Conservation (phyloP, 2,113 vertebrate species). For the Turnix velox region DNA sequence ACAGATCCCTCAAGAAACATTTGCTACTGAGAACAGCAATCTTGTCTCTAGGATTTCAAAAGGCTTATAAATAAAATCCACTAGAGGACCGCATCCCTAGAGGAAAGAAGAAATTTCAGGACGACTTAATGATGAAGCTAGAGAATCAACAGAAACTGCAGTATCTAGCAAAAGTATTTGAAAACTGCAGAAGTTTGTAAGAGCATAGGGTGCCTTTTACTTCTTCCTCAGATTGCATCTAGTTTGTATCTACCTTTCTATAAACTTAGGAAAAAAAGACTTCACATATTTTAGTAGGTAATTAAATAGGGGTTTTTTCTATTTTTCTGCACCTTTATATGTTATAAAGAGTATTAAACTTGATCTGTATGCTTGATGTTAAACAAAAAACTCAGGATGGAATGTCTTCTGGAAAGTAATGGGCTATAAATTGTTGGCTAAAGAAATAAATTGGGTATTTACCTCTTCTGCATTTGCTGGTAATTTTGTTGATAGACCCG, state of each 20-base stretch:
- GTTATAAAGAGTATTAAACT: not conserved
- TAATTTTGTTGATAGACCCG: conserved; percentile 10
- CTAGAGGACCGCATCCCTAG: not conserved
- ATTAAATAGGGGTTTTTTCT: too few species aligned
- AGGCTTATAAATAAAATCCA: not conserved
- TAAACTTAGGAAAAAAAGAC: not conserved
- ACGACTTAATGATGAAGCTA: not conserved
- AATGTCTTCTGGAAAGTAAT: not conserved
- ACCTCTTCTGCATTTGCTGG: not conserved
- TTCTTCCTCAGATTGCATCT: not conserved
- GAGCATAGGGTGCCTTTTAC: not conserved
- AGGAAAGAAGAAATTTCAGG: not conserved
- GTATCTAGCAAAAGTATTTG: not conserved
- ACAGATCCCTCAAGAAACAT: not conserved
- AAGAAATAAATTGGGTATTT: not conserved
- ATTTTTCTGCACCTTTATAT: not conserved
- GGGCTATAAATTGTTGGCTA: not conserved
- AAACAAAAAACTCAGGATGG: not conserved
- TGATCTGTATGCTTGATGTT: not conserved
- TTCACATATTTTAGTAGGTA: not conserved
- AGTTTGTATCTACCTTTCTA: not conserved
- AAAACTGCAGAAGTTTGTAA: not conserved
- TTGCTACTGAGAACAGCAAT: not conserved
- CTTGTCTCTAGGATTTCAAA: not conserved
- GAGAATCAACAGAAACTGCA: not conserved